Percentiles rank a stretch among this genome's conserved stretches.
Evolutionary conservation across 2,113 vertebrate genomes (phyloP).

Genomic region (Pygoscelis antarcticus): DNA sequence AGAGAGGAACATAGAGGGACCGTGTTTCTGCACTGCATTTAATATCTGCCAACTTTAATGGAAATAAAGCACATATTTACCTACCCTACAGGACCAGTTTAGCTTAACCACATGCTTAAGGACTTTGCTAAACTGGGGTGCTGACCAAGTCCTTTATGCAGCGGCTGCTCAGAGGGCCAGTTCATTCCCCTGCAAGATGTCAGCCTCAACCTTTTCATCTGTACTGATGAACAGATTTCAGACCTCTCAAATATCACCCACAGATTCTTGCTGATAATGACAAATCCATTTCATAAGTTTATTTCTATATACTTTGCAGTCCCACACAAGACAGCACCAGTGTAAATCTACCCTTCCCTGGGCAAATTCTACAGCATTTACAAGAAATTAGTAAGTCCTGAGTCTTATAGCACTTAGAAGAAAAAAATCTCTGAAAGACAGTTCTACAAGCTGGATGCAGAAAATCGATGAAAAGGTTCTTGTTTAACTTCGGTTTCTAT

Average conservation of each 20-base stretch:
- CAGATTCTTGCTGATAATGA: not conserved
- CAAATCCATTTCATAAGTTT: not conserved
- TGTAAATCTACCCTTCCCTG: not conserved
- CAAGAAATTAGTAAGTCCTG: not conserved
- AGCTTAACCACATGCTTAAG: not conserved
- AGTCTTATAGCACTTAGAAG: not conserved
- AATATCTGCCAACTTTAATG: not conserved
- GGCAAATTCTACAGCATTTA: not conserved
- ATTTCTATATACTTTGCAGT: not conserved
- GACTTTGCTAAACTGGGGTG: not conserved
- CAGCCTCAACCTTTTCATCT: not conserved
- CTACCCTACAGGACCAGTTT: not conserved
- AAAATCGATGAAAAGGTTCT: not conserved
- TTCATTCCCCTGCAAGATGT: not conserved
- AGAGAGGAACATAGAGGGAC: not conserved
- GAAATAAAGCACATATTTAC: not conserved
- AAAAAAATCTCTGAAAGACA: not conserved
- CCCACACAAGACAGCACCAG: not conserved
- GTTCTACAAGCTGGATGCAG: not conserved
- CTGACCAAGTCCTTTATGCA: not conserved
- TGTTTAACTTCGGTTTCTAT: not conserved
- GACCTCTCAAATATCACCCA: not conserved
- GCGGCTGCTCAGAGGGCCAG: not conserved
- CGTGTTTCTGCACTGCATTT: not conserved
- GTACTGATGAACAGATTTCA: not conserved